Conservation (phyloP, 2,888 invertebrate species). For the Melanophora roralis region DNA sequence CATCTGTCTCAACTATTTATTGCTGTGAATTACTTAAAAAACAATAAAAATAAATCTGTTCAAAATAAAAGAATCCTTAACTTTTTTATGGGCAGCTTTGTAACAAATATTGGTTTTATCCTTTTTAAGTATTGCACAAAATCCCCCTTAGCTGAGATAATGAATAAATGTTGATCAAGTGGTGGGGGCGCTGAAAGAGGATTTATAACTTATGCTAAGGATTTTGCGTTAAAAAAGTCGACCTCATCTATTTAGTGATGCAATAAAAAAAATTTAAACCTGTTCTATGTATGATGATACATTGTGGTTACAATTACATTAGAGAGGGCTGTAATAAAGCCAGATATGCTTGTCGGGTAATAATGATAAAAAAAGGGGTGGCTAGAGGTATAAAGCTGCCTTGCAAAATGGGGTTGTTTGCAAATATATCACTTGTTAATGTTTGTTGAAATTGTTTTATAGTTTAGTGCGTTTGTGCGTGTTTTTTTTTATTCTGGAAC, state of each 20-base stretch:
- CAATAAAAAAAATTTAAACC: conserved; percentile 36
- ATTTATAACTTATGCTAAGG: conserved; percentile 31
- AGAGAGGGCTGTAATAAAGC: background rate
- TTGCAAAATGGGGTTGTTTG: conserved; percentile 19
- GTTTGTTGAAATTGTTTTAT: conserved; percentile 43
- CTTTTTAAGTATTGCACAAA: background rate
- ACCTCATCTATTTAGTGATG: conserved; percentile 27
- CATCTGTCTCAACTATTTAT: conserved; percentile 33
- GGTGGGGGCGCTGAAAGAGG: background rate
- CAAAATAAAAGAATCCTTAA: background rate
- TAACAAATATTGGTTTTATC: conserved; percentile 42
- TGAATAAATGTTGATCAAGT: background rate
- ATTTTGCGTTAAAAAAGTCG: conserved; percentile 42
- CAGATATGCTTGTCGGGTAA: background rate
- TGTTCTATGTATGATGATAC: conserved; percentile 10
- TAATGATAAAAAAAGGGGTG: conserved; percentile 20
- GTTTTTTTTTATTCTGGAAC: conserved; percentile 26
- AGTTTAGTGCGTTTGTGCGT: conserved; percentile 51
- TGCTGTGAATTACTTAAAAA: background rate
- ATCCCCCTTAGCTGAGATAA: conserved; percentile 15
- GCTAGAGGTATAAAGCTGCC: conserved; percentile 6
- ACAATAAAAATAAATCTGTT: conserved; percentile 43
- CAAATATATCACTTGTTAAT: conserved; percentile 42
- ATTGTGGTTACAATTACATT: background rate
- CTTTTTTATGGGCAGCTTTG: conserved; percentile 2